Percentiles rank a stretch among this genome's conserved stretches.
These are phyloP conservation scores for Ammodramus savannarum DNA, from an alignment of 2,113 vertebrate species.

Conservation along the genomic window DNA sequence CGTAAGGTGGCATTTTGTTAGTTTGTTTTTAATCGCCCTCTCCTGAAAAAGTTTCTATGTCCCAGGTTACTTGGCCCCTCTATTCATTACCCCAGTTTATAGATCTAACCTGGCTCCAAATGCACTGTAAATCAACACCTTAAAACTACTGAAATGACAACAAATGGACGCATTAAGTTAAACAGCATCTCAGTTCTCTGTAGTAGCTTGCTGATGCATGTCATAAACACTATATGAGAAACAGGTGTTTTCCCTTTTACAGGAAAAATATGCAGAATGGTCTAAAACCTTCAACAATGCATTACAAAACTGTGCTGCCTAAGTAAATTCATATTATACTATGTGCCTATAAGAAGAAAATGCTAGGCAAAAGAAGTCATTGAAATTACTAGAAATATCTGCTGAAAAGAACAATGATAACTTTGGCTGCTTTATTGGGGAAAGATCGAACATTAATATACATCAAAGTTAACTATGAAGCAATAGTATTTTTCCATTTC, in stretches of 20 bases:
- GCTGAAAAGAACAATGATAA: background rate
- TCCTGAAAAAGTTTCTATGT: background rate
- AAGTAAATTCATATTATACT: background rate
- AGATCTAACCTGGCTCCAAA: background rate
- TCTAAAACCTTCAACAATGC: slow-evolving; percentile 13
- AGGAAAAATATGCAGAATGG: slow-evolving; percentile 10
- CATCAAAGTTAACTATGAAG: background rate
- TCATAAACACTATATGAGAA: background rate
- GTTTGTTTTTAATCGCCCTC: background rate
- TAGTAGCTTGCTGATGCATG: background rate
- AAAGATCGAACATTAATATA: background rate
- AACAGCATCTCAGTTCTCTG: background rate
- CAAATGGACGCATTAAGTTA: background rate
- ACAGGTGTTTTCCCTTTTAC: background rate
- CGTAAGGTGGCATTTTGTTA: background rate
- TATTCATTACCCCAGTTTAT: background rate
- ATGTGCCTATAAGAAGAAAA: background rate
- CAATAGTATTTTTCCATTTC: background rate
- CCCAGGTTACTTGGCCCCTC: background rate
- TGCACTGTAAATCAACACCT: background rate
- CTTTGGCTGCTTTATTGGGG: background rate
- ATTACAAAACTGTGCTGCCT: slow-evolving; percentile 2
- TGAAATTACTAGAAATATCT: background rate
- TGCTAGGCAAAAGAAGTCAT: background rate
- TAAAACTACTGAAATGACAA: background rate